Evolutionary conservation across 2,113 vertebrate genomes (phyloP).

Genomic region (Amia ocellicauda): DNA sequence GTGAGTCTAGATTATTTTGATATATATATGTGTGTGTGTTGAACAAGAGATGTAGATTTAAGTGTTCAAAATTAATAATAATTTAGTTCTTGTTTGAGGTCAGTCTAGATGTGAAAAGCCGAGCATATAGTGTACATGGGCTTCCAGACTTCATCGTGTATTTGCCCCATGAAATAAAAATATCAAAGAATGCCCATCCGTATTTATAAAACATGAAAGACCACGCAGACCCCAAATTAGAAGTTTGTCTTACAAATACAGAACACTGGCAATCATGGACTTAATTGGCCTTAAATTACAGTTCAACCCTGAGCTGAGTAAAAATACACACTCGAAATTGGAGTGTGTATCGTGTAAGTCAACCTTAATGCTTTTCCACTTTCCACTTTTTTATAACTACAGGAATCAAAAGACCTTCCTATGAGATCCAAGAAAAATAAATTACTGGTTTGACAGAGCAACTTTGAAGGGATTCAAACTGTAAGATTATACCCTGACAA

Average conservation of each 20-base stretch:
- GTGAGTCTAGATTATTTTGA: too few relatives aligned
- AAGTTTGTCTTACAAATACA: conserved; percentile 16
- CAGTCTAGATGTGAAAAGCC: not conserved
- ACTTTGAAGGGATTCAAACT: not conserved
- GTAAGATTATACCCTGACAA: not conserved
- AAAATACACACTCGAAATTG: conserved; percentile 11
- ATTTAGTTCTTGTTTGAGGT: too few relatives aligned
- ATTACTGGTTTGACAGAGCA: not conserved
- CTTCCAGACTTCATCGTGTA: not conserved
- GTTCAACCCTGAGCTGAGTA: not conserved
- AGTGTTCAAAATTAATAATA: too few relatives aligned
- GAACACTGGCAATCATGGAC: conserved; percentile 12
- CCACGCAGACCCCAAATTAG: conserved; percentile 12
- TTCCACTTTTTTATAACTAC: not conserved
- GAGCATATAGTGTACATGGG: not conserved
- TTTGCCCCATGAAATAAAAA: conserved; percentile 11
- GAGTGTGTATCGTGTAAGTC: not conserved
- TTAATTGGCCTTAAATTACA: conserved; percentile 22
- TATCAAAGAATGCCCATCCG: not conserved
- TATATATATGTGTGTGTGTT: too few relatives aligned
- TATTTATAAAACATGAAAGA: conserved; percentile 19
- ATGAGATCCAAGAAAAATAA: not conserved
- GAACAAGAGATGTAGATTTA: too few relatives aligned
- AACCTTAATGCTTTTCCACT: not conserved
- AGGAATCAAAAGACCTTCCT: not conserved